Conservation (phyloP, 2,797 vertebrate genomes). For the Avahi laniger region DNA sequence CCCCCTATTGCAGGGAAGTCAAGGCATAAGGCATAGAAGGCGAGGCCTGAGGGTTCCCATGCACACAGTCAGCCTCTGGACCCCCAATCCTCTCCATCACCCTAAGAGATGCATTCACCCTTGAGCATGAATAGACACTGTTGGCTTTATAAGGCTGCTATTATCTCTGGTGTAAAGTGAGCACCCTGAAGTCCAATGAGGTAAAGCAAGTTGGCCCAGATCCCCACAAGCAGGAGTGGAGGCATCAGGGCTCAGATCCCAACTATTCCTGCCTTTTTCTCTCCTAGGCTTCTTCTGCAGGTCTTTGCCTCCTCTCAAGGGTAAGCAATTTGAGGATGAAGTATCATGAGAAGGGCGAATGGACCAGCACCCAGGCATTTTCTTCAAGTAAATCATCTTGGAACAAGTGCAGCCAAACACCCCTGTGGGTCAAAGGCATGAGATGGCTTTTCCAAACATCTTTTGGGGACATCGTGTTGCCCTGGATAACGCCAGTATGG, state of each 20-base stretch:
- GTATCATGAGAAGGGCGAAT: background rate
- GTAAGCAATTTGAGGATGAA: background rate
- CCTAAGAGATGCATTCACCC: background rate
- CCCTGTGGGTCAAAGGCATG: background rate
- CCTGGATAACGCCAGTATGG: fast-evolving
- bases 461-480: background rate
- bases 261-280: fast-evolving
- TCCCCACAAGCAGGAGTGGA: background rate
- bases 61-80: fast-evolving
- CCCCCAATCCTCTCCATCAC: background rate
- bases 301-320: fast-evolving
- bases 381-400: background rate
- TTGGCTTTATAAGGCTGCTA: fast-evolving
- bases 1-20: background rate
- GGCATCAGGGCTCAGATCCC: fast-evolving
- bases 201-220: fast-evolving
- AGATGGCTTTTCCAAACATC: background rate
- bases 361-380: background rate
- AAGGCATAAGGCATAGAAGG: background rate
- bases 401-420: background rate
- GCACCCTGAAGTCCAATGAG: background rate
- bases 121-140: fast-evolving
- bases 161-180: fast-evolving
- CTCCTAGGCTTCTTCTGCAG: fast-evolving
- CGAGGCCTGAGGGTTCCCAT: background rate